These are phyloP conservation scores for Palythoa caribaeorum DNA, from an alignment of 92 coral and sea anemone species.

Conservation along the genomic window DNA sequence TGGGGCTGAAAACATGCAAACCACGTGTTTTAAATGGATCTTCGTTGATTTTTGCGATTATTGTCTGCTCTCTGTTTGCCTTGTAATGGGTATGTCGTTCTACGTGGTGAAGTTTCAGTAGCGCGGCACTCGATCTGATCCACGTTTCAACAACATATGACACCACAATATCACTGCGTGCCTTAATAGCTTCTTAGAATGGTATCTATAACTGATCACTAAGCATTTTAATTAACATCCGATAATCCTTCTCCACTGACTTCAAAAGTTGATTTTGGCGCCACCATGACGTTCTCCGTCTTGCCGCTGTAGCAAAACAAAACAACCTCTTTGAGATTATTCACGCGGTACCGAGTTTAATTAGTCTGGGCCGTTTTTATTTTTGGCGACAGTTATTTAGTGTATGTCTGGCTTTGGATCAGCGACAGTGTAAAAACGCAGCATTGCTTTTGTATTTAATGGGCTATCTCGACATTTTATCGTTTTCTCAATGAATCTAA, in stretches of 20 bases:
- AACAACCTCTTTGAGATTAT: conserved; percentile 48
- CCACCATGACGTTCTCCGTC: conserved; percentile 53
- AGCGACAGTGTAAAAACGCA: conserved; percentile 26
- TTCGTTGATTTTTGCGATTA: background rate
- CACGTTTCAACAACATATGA: conserved; percentile 11
- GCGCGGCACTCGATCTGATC: conserved; percentile 30
- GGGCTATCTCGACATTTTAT: conserved; percentile 43
- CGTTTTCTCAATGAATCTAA: conserved; percentile 46
- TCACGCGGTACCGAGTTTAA: conserved; percentile 46
- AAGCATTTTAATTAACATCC: conserved; percentile 62
- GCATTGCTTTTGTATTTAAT: conserved; percentile 27
- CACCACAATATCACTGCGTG: conserved; percentile 31
- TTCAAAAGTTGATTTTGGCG: conserved; percentile 65
- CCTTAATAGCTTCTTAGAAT: conserved; percentile 26
- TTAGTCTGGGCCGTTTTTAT: conserved; percentile 29
- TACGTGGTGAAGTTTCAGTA: background rate
- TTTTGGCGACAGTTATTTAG: conserved; percentile 44
- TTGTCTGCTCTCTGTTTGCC: background rate
- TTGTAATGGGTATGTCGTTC: background rate
- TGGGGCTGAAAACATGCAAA: conserved; percentile 48
- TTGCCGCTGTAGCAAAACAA: conserved; percentile 53
- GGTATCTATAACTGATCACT: conserved; percentile 53
- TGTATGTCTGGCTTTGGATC: conserved; percentile 49
- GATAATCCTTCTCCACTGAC: conserved; percentile 64
- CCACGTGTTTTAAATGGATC: conserved; percentile 50